phyloP scores from a whole-genome alignment of 2,888 invertebrate genomes.

The Leptinotarsa rubiginosa region DNA sequence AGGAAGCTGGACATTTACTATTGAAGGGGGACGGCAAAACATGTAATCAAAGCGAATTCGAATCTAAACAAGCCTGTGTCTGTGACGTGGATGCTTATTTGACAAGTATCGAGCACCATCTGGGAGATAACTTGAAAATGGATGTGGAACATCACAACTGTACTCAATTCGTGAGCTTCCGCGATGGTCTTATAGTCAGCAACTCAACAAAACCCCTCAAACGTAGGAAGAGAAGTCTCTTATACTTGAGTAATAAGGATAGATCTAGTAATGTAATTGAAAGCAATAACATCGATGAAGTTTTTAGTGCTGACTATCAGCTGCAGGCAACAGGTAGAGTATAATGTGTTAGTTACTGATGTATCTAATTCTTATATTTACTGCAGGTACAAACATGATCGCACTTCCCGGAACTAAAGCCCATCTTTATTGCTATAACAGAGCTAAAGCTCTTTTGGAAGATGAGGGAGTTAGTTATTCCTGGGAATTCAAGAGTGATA shows the following conservation, averaged over 20 bases:
- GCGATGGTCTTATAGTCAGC: constrained; percentile 49
- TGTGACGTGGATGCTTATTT: constrained; percentile 54
- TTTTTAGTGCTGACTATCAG: constrained; percentile 51
- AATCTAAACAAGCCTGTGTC: constrained; percentile 51
- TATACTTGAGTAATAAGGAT: constrained; percentile 48
- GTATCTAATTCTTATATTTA: neutral
- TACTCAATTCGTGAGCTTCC: constrained; percentile 43
- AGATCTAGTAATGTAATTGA: constrained; percentile 43
- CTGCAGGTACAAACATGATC: constrained; percentile 47
- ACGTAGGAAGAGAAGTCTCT: constrained; percentile 54
- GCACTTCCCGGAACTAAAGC: constrained; percentile 48
- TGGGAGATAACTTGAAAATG: constrained; percentile 37
- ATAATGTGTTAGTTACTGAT: neutral
- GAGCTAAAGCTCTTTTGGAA: constrained; percentile 38
- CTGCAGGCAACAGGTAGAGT: constrained; percentile 10
- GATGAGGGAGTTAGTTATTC: constrained; percentile 40
- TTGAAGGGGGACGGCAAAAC: constrained; percentile 26
- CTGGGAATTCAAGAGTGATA: constrained; percentile 50
- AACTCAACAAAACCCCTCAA: constrained; percentile 48
- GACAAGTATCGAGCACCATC: constrained; percentile 32
- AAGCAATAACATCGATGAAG: constrained; percentile 48
- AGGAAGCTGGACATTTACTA: neutral
- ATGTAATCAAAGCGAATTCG: constrained; percentile 53
- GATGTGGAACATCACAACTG: constrained; percentile 43
- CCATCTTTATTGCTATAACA: constrained; percentile 49